A percentile compares a stretch with the other conserved stretches of the same genome.
Conservation (phyloP, 2,113 vertebrate genomes). For the Willisornis vidua region DNA sequence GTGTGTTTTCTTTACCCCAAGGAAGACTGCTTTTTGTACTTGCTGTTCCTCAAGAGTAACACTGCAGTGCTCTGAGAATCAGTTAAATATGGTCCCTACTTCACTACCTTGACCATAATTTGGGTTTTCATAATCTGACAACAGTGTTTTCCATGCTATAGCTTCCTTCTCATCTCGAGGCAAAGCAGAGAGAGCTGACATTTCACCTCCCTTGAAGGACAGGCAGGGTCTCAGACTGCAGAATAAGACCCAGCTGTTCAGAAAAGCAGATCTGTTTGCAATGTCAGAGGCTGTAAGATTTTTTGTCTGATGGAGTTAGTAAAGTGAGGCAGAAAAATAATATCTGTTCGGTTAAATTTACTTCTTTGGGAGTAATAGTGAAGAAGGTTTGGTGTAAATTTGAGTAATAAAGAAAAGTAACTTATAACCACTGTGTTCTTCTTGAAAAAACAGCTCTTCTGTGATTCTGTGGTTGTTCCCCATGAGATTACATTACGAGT, state of each 20-base stretch:
- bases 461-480: not conserved
- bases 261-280: not conserved
- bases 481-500: not conserved
- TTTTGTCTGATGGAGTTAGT: not conserved
- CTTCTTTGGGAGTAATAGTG: not conserved
- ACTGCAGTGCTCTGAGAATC: not conserved
- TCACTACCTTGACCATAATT: not conserved
- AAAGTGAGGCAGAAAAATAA: not conserved
- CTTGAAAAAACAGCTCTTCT: not conserved
- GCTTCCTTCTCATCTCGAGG: not conserved
- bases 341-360: not conserved
- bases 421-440: not conserved
- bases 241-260: not conserved
- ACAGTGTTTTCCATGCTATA: not conserved
- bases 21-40: not conserved
- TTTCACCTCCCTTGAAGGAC: not conserved
- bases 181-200: not conserved
- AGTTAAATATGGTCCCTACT: not conserved
- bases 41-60: not conserved
- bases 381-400: not conserved
- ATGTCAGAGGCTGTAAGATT: not conserved
- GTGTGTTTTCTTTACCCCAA: not conserved
- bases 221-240: not conserved
- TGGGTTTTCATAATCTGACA: not conserved
- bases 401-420: not conserved